Conservation (phyloP, 2,888 invertebrate species). For the Dryococelus australis region DNA sequence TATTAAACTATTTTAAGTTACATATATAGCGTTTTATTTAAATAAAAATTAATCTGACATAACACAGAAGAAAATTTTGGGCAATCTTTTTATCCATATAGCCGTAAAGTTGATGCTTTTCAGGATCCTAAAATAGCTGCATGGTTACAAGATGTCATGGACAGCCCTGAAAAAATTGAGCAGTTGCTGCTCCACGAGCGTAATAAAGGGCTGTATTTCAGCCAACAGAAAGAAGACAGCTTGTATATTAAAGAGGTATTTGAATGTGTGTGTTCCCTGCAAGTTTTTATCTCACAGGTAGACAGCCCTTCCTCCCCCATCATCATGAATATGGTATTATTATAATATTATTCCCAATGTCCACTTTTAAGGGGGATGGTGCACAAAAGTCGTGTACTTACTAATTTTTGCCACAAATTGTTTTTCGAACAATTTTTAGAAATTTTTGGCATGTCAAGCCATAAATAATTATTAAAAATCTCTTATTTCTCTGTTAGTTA, state of each 20-base stretch:
- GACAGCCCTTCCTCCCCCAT: neutral
- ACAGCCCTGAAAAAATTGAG: constrained; percentile 56
- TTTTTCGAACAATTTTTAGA: too few relatives aligned
- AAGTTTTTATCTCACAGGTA: neutral
- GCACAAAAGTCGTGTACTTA: too few relatives aligned
- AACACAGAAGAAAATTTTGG: neutral
- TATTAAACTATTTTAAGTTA: neutral
- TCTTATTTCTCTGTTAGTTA: too few relatives aligned
- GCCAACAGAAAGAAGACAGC: constrained; percentile 47
- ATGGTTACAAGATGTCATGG: constrained; percentile 61
- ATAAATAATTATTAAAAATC: too few relatives aligned
- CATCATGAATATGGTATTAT: neutral
- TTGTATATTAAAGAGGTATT: constrained; percentile 44
- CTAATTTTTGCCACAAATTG: too few relatives aligned
- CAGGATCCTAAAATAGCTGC: constrained; percentile 62
- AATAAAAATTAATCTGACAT: neutral
- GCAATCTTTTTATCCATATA: neutral
- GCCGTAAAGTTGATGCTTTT: constrained; percentile 28
- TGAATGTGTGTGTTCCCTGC: constrained; percentile 17
- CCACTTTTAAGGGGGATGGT: neutral
- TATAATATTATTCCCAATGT: neutral
- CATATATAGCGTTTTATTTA: too few relatives aligned
- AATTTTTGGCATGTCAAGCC: too few relatives aligned
- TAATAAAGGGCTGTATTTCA: constrained; percentile 43
- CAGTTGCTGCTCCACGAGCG: constrained; percentile 53